These are phyloP conservation scores for Gavialis gangeticus DNA, from an alignment of 2,113 vertebrate species.

Conservation along the genomic window DNA sequence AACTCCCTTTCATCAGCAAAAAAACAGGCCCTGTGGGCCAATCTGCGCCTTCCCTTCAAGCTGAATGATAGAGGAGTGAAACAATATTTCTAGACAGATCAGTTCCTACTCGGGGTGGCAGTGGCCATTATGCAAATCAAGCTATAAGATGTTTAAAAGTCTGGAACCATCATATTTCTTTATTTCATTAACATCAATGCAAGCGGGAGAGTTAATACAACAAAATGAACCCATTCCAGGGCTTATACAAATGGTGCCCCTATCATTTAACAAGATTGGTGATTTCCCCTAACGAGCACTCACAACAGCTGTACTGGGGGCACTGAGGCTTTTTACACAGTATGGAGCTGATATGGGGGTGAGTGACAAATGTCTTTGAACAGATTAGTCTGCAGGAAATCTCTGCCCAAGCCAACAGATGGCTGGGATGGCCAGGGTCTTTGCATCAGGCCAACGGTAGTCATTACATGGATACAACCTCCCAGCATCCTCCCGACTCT, in stretches of 20 bases:
- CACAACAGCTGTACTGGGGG: slow-evolving; percentile 24
- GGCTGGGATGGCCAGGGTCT: slow-evolving; percentile 8
- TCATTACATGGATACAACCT: background rate
- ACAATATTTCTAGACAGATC: slow-evolving; percentile 64
- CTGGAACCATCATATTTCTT: slow-evolving; percentile 77
- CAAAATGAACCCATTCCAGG: background rate
- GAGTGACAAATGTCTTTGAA: slow-evolving; percentile 20
- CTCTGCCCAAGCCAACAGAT: slow-evolving; percentile 38
- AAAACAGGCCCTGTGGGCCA: slow-evolving; percentile 20
- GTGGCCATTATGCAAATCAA: slow-evolving; percentile 69
- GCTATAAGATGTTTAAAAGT: slow-evolving; percentile 75
- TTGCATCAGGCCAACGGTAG: background rate
- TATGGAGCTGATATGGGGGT: background rate
- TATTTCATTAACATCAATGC: slow-evolving; percentile 65
- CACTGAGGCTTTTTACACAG: background rate
- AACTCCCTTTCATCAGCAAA: slow-evolving; percentile 45
- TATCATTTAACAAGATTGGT: slow-evolving; percentile 33
- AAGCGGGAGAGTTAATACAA: slow-evolving; percentile 22
- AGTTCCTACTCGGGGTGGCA: slow-evolving; percentile 37
- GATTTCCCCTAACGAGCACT: background rate
- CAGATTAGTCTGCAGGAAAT: background rate
- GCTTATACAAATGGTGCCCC: background rate
- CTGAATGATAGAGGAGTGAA: slow-evolving; percentile 44
- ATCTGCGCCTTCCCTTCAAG: background rate
- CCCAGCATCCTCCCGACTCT: background rate